Conservation (phyloP, 2,888 invertebrate genomes). For the Plagiodera versicolora region DNA sequence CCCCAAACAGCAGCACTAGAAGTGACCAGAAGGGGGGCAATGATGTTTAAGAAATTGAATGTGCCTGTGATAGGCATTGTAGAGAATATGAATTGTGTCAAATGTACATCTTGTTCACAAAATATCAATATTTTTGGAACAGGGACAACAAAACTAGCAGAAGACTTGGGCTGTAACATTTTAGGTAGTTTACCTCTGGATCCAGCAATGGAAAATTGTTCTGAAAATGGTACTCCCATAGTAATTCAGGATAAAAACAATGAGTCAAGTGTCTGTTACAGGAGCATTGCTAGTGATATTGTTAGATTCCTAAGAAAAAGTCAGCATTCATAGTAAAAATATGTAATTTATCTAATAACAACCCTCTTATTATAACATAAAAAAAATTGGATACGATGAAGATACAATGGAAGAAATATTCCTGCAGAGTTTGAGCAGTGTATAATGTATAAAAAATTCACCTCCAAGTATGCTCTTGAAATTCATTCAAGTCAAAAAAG, state of each 20-base stretch:
- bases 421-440: conserved; percentile 26
- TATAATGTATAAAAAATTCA: conserved; percentile 16
- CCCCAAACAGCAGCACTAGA: conserved; percentile 87
- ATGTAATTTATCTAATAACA: conserved; percentile 37
- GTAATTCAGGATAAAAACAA: conserved; percentile 66
- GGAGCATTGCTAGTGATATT: conserved; percentile 40
- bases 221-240: conserved; percentile 76
- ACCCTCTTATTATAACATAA: conserved; percentile 32
- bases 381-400: conserved; percentile 25
- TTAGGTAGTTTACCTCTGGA: conserved; percentile 75
- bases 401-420: conserved; percentile 29
- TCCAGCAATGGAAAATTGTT: conserved; percentile 66
- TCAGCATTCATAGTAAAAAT: conserved; percentile 30
- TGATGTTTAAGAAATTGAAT: conserved; percentile 83
- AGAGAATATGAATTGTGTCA: conserved; percentile 85
- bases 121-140: conserved; percentile 98
- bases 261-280: conserved; percentile 36
- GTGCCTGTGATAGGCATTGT: conserved; percentile 86
- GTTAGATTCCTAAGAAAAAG: conserved; percentile 35
- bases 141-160: conserved; percentile 78
- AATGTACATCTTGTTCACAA: conserved; percentile 77
- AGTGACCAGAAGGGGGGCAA: conserved; percentile 82
- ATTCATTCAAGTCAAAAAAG: neutral
- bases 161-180: conserved; percentile 66
- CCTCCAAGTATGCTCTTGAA: conserved; percentile 3